These are phyloP conservation scores for Lepidotrigona ventralis DNA, from an alignment of 1,140 invertebrate species.

Conservation along the genomic window DNA sequence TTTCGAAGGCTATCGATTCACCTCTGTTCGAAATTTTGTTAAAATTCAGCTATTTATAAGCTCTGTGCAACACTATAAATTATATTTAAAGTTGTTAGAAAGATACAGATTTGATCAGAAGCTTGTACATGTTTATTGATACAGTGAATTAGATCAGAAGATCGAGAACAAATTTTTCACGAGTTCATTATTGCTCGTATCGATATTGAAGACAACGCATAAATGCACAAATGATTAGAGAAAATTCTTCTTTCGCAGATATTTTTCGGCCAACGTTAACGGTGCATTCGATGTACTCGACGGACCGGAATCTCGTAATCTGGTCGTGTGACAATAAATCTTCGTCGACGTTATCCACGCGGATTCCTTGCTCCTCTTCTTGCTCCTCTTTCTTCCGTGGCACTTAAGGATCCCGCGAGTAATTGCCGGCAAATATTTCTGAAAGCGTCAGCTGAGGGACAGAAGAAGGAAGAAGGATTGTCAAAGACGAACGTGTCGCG, in stretches of 20 bases:
- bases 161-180: background rate
- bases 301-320: conserved; percentile 46
- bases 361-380: conserved; percentile 53
- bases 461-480: conserved; percentile 32
- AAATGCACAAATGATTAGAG: background rate
- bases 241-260: background rate
- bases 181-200: background rate
- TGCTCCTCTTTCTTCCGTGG: conserved; percentile 49
- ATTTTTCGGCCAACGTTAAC: conserved; percentile 16
- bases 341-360: conserved; percentile 53
- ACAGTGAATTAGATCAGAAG: background rate
- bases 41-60: too few species aligned
- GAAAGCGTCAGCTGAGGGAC: conserved; percentile 53
- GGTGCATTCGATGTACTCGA: conserved; percentile 39
- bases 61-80: too few species aligned
- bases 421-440: conserved; percentile 60
- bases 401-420: conserved; percentile 37
- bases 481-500: conserved; percentile 21
- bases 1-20: background rate
- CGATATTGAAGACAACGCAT: background rate
- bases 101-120: too few species aligned
- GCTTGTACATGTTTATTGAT: too few species aligned
- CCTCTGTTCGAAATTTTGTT: too few species aligned
- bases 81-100: too few species aligned
- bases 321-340: conserved; percentile 57